These are phyloP conservation scores for Charadrius vociferus DNA, from an alignment of 2,113 vertebrate species.

Conservation along the genomic window DNA sequence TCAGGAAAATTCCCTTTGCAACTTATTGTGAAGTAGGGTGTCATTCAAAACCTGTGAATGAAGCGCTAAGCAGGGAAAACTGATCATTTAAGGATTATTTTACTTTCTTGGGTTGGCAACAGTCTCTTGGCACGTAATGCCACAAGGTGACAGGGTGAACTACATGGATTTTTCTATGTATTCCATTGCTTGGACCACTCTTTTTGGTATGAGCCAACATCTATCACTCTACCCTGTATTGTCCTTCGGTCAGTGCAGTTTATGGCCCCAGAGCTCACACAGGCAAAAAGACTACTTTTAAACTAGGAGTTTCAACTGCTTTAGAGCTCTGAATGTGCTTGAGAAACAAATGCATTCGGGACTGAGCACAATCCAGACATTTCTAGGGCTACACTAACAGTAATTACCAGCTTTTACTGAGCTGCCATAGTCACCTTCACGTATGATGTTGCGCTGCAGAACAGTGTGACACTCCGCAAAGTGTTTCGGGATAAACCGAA, in stretches of 20 bases:
- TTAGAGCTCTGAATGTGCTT: neutral
- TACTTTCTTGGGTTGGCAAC: neutral
- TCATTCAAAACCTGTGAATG: neutral
- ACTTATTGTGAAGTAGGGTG: neutral
- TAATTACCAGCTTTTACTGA: neutral
- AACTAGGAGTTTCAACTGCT: neutral
- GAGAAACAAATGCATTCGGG: neutral
- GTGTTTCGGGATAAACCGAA: neutral
- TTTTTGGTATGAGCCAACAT: neutral
- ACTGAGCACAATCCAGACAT: neutral
- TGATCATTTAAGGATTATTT: neutral
- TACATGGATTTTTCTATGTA: neutral
- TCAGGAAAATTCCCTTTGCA: neutral
- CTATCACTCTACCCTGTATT: neutral
- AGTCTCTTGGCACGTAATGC: neutral
- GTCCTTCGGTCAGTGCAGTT: neutral
- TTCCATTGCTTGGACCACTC: neutral
- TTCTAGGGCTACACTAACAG: neutral
- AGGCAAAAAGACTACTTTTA: neutral
- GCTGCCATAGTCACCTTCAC: neutral
- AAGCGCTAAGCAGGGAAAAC: neutral
- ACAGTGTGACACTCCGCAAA: neutral
- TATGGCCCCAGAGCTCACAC: neutral
- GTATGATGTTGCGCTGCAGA: rapidly evolving
- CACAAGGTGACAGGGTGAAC: neutral